Evolutionary conservation across 2,113 vertebrate species (phyloP).

Genomic region (Hypocryptadius cinnamomeus): DNA sequence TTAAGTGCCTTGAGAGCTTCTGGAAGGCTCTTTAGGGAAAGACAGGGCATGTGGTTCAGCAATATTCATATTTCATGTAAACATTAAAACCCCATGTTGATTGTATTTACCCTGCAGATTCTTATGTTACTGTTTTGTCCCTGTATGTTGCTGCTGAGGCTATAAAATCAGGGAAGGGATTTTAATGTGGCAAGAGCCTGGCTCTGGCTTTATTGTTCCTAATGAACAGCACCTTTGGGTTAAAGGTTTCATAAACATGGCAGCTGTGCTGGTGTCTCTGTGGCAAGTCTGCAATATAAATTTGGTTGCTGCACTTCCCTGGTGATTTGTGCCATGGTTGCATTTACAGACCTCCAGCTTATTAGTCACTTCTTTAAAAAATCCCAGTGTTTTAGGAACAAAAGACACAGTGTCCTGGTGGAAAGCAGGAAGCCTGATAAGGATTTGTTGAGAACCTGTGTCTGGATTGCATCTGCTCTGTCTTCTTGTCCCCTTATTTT

Average conservation of each 20-base stretch:
- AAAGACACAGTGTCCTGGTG: rapidly evolving
- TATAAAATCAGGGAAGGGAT: not conserved
- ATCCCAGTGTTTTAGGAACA: not conserved
- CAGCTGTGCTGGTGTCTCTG: not conserved
- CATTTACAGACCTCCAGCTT: not conserved
- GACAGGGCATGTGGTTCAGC: not conserved
- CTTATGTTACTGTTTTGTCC: not conserved
- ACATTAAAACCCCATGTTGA: not conserved
- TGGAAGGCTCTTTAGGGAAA: not conserved
- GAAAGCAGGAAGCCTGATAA: not conserved
- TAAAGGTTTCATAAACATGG: not conserved
- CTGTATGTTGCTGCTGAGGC: not conserved
- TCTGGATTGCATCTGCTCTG: not conserved
- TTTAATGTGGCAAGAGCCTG: not conserved
- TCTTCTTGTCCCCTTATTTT: not conserved
- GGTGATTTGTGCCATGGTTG: not conserved
- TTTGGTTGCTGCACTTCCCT: not conserved
- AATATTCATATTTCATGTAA: not conserved
- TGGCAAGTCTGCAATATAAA: not conserved
- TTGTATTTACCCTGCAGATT: not conserved
- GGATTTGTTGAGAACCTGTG: not conserved
- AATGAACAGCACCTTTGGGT: not conserved
- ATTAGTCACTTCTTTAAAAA: not conserved
- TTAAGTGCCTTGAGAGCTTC: not conserved
- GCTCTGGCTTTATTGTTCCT: not conserved